phyloP scores from a whole-genome alignment of 2,797 vertebrate genomes.

The Propithecus deckenii region DNA sequence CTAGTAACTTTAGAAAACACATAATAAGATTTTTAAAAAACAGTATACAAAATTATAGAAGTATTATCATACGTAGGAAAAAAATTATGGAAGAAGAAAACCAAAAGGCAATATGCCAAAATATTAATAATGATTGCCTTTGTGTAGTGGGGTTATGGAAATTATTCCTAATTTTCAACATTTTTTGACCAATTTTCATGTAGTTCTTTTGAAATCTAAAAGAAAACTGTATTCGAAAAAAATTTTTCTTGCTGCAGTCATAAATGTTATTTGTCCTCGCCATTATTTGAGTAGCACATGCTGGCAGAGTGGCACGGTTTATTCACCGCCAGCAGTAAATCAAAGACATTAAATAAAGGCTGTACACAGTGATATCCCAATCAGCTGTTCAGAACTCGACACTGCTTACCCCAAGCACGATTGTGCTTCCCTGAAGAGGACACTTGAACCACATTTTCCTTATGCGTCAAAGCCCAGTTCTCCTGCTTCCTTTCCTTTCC shows the following conservation, averaged over 20 bases:
- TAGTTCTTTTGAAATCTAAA: conserved; percentile 50
- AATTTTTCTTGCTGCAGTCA: not conserved
- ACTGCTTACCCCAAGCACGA: not conserved
- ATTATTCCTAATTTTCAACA: conserved; percentile 33
- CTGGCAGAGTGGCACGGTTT: not conserved
- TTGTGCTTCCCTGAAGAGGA: not conserved
- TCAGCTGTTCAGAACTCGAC: not conserved
- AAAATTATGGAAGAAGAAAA: conserved; percentile 2
- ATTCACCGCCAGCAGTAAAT: not conserved
- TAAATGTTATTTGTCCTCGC: conserved; percentile 11
- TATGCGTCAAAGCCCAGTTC: not conserved
- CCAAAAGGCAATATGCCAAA: not conserved
- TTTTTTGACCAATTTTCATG: conserved; percentile 25
- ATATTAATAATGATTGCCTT: not conserved
- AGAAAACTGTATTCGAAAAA: conserved; percentile 27
- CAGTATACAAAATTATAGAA: not conserved
- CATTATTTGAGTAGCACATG: conserved; percentile 14
- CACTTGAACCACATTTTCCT: not conserved
- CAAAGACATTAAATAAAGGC: conserved; percentile 42
- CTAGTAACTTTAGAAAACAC: conserved; percentile 56
- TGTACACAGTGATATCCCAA: not conserved
- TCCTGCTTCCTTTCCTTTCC: not conserved
- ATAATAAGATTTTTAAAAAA: conserved; percentile 18
- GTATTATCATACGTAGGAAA: not conserved
- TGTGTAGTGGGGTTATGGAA: conserved; percentile 2